These are phyloP conservation scores for Micromys minutus DNA, from an alignment of 2,113 vertebrate genomes.

Conservation along the genomic window DNA sequence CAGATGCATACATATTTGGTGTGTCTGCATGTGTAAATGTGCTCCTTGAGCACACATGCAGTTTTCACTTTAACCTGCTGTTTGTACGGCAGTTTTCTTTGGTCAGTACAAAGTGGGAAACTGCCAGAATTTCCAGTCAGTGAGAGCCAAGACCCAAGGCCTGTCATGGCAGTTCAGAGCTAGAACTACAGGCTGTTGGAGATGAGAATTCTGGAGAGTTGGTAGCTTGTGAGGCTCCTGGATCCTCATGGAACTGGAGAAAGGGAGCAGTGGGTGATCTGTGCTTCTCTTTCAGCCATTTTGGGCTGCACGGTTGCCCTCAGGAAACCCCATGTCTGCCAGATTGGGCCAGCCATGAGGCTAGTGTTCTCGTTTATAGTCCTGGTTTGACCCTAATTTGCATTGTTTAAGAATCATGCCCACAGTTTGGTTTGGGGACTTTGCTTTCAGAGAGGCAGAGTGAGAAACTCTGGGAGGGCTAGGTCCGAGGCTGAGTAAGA, in stretches of 20 bases:
- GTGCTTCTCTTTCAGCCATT: not conserved
- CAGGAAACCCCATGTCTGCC: not conserved
- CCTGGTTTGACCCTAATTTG: not conserved
- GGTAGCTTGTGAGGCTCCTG: not conserved
- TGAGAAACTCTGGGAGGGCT: not conserved
- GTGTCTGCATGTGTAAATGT: not conserved
- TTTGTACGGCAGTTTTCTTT: not conserved
- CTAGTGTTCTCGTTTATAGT: not conserved
- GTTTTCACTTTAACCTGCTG: not conserved
- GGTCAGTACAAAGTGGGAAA: not conserved
- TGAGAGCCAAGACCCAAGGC: not conserved
- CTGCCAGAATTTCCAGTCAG: not conserved
- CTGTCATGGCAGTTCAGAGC: not conserved
- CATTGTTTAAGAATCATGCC: not conserved
- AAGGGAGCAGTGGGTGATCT: not conserved
- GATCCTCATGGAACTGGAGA: not conserved
- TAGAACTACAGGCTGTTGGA: not conserved
- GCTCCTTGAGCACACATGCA: too few relatives aligned
- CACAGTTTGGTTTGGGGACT: not conserved
- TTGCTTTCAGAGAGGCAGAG: not conserved
- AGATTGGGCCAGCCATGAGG: not conserved
- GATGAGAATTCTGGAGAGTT: not conserved
- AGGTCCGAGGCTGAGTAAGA: not conserved
- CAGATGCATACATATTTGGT: rapidly evolving
- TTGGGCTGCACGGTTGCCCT: not conserved